Evolutionary conservation across 1,140 invertebrate genomes (phyloP).

Genomic region (Papilio polytes): DNA sequence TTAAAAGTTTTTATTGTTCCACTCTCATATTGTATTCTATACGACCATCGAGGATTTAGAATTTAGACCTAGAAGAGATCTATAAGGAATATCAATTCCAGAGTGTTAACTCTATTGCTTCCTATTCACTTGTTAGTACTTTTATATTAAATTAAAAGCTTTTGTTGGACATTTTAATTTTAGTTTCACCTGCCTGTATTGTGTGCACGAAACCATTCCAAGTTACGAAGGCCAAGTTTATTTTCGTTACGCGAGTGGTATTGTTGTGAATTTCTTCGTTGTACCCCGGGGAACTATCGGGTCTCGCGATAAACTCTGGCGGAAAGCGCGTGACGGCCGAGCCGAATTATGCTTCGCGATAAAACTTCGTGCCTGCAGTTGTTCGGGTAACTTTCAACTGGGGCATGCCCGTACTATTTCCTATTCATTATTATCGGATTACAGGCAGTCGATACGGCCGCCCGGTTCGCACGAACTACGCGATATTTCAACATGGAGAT

Average conservation of each 20-base stretch:
- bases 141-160: neutral
- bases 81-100: no score
- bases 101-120: neutral
- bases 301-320: conserved; percentile 64
- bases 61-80: neutral
- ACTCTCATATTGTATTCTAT: neutral
- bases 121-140: neutral
- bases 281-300: conserved; percentile 63
- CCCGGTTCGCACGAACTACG: conserved; percentile 71
- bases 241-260: conserved; percentile 53
- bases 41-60: neutral
- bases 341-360: conserved; percentile 75
- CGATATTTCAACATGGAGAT: conserved; percentile 66
- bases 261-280: conserved; percentile 62
- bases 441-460: conserved; percentile 68
- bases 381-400: conserved; percentile 66
- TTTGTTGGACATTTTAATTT: neutral
- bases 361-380: conserved; percentile 72
- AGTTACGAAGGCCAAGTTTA: conserved; percentile 44
- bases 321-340: conserved; percentile 69
- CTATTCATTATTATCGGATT: conserved; percentile 81
- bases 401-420: conserved; percentile 72
- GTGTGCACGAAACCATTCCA: neutral
- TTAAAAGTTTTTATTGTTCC: neutral
- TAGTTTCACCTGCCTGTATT: conserved; percentile 18